Conservation (phyloP, 2,888 invertebrate genomes). For the Frankliniella intonsa region DNA sequence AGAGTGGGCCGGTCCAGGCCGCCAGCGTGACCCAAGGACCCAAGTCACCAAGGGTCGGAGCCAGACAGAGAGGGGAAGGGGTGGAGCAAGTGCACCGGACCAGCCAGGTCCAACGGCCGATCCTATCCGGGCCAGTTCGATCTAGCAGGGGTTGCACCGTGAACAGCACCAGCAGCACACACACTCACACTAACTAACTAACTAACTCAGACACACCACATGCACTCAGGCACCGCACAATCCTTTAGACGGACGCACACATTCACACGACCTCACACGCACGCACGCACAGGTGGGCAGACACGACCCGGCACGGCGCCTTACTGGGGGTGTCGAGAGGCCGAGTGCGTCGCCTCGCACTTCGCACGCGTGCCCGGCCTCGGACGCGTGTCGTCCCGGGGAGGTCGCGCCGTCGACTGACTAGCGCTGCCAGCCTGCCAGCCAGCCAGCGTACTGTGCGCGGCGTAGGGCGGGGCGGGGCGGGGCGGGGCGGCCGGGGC, state of each 20-base stretch:
- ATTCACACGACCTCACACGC: neutral
- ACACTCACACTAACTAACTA: neutral
- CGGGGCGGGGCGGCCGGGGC: neutral
- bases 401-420: slow-evolving; percentile 28
- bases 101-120: too few relatives aligned
- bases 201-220: slow-evolving; percentile 17
- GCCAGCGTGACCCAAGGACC: slow-evolving; percentile 17
- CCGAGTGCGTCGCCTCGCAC: neutral
- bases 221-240: slow-evolving; percentile 30
- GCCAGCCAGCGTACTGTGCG: neutral
- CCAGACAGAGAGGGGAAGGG: neutral
- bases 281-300: neutral
- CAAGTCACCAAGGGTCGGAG: neutral
- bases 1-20: neutral
- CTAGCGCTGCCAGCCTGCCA: slow-evolving; percentile 25
- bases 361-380: neutral
- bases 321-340: neutral
- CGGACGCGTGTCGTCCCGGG: neutral
- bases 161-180: slow-evolving; percentile 52
- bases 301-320: slow-evolving; percentile 29
- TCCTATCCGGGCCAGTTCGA: too few relatives aligned
- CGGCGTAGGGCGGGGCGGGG: neutral
- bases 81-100: neutral
- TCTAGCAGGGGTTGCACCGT: too few relatives aligned
- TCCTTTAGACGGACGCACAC: slow-evolving; percentile 8